These are phyloP conservation scores for Ectemnius cavifrons DNA, from an alignment of 2,888 invertebrate genomes.

Conservation along the genomic window DNA sequence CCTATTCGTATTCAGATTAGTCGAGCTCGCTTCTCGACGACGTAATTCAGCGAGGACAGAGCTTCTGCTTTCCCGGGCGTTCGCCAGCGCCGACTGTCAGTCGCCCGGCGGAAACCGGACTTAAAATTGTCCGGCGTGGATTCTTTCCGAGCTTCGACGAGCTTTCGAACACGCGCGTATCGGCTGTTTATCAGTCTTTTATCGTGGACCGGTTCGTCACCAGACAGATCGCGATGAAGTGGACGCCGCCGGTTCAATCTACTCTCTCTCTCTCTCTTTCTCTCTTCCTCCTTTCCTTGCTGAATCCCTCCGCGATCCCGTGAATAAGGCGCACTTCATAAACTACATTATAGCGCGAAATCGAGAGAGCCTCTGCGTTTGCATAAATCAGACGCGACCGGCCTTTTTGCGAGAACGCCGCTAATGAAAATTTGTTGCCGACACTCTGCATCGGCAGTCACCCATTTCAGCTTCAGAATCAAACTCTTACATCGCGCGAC, in stretches of 20 bases:
- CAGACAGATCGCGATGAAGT: slow-evolving; percentile 22
- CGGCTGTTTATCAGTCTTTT: slow-evolving; percentile 40
- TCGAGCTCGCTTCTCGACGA: slow-evolving; percentile 1
- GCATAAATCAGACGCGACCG: slow-evolving; percentile 46
- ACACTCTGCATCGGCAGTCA: background rate
- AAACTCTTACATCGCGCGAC: too few species aligned
- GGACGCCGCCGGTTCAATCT: slow-evolving; percentile 11
- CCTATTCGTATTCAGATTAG: slow-evolving; percentile 54
- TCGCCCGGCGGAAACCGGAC: slow-evolving; percentile 33
- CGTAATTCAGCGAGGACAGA: slow-evolving; percentile 21
- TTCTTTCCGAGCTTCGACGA: background rate
- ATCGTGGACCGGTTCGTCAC: slow-evolving; percentile 48
- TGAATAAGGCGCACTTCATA: slow-evolving; percentile 50
- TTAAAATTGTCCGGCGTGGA: slow-evolving; percentile 19
- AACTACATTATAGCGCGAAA: slow-evolving; percentile 51
- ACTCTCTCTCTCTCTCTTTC: too few species aligned
- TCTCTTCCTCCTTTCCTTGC: too few species aligned
- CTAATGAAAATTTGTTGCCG: slow-evolving; percentile 59
- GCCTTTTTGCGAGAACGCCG: slow-evolving; percentile 20
- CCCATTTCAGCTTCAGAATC: too few species aligned
- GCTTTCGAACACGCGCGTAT: slow-evolving; percentile 3
- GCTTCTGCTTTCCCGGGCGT: too few species aligned
- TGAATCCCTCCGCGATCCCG: slow-evolving; percentile 19
- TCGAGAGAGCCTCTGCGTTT: slow-evolving; percentile 27
- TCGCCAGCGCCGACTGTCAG: background rate